phyloP scores from a whole-genome alignment of 1,140 invertebrate genomes.

The Zaprionus gabonicus region DNA sequence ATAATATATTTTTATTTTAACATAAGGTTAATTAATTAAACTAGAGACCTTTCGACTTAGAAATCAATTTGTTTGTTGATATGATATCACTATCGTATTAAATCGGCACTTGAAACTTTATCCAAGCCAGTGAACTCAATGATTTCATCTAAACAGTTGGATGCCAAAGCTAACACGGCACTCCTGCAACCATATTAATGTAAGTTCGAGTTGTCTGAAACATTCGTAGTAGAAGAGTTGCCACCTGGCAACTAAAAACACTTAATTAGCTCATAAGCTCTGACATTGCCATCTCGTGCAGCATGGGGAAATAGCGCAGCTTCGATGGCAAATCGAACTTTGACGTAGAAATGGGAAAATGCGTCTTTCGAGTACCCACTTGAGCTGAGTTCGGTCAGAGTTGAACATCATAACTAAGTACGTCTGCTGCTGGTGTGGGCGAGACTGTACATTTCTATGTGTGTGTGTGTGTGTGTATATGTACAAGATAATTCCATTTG shows the following conservation, averaged over 20 bases:
- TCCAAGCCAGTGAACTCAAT: not conserved
- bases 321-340: not conserved
- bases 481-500: constrained; percentile 14
- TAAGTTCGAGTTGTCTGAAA: not conserved
- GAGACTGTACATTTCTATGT: not conserved
- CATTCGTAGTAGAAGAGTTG: not conserved
- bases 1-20: too few species aligned
- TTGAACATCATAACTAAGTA: constrained; percentile 12
- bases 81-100: not conserved
- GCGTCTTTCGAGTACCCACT: not conserved
- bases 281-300: not conserved
- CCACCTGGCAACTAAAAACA: constrained; percentile 1
- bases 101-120: not conserved
- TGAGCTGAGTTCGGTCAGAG: not conserved
- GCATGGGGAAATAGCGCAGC: not conserved
- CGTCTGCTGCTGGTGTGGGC: not conserved
- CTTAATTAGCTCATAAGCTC: constrained; percentile 7
- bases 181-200: not conserved
- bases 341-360: not conserved
- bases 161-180: not conserved
- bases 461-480: constrained; percentile 1
- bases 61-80: not conserved
- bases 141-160: not conserved
- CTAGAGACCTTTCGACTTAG: too few species aligned
- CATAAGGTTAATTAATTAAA: too few species aligned